Percentiles rank a stretch among this genome's conserved stretches.
These are phyloP conservation scores for Eospalax fontanierii DNA, from an alignment of 2,797 vertebrate genomes.

Conservation along the genomic window DNA sequence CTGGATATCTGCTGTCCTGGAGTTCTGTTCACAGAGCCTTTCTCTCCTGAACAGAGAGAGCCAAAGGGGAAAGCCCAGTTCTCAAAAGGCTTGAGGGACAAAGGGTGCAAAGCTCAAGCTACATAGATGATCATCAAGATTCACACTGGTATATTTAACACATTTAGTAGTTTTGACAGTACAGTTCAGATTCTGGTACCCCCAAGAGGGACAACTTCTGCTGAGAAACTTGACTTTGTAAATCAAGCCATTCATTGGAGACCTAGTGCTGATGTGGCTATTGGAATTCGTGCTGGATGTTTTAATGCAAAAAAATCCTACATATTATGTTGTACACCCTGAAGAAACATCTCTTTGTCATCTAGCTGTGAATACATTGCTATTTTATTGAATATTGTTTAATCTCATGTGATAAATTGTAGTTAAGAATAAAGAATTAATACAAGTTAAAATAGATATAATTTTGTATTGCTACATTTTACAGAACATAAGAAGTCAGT, in stretches of 20 bases:
- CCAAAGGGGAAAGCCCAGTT: not conserved
- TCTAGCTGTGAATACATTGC: conserved; percentile 51
- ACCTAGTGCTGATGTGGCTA: not conserved
- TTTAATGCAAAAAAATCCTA: conserved; percentile 66
- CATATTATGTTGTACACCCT: conserved; percentile 2
- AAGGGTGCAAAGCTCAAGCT: not conserved
- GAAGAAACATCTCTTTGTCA: conserved; percentile 50
- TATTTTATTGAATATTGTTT: conserved; percentile 58
- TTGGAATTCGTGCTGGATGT: conserved; percentile 17
- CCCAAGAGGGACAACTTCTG: conserved; percentile 59
- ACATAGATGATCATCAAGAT: conserved; percentile 40
- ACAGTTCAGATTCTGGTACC: conserved; percentile 32
- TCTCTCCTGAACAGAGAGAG: not conserved
- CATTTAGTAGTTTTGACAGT: conserved; percentile 26
- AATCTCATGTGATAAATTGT: conserved; percentile 55
- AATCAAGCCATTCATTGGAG: conserved; percentile 65
- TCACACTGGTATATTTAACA: conserved; percentile 7
- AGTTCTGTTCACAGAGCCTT: not conserved
- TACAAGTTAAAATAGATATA: conserved; percentile 70
- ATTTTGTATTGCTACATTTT: conserved; percentile 84
- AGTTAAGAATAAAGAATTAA: conserved; percentile 50
- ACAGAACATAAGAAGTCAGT: conserved; percentile 73
- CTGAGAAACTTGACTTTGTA: not conserved
- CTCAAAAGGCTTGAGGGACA: not conserved
- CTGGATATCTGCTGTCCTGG: accelerated